These are phyloP conservation scores for Rhabdomys dilectus DNA, from an alignment of 2,113 vertebrate genomes.

Conservation along the genomic window DNA sequence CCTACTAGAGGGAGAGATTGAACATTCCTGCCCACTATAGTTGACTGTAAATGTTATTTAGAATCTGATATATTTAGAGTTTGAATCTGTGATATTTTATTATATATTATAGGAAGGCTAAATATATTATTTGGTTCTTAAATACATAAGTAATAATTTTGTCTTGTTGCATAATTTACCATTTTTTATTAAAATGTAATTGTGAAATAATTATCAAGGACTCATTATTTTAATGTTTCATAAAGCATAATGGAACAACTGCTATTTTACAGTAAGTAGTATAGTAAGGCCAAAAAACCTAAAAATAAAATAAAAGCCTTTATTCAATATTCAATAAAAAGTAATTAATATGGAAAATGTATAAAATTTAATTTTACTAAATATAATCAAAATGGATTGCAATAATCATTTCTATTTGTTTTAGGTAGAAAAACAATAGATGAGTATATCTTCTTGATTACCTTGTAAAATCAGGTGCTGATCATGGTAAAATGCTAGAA, in stretches of 20 bases:
- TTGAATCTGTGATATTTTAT: neutral
- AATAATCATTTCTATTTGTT: neutral
- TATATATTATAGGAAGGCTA: neutral
- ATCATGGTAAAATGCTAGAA: neutral
- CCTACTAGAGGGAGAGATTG: neutral
- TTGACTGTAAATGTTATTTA: neutral
- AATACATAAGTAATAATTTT: neutral
- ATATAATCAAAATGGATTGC: neutral
- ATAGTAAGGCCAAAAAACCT: neutral
- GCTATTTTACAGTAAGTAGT: neutral
- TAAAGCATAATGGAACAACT: neutral
- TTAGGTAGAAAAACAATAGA: neutral
- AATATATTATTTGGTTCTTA: neutral
- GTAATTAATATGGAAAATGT: slow-evolving; percentile 8
- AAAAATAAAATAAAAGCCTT: neutral
- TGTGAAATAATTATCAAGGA: neutral
- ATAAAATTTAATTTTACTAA: neutral
- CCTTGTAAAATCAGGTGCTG: neutral
- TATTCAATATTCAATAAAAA: neutral
- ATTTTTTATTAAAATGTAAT: neutral
- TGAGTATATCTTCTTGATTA: neutral
- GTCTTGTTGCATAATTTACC: neutral
- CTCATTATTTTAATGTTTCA: neutral
- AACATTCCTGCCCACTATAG: neutral
- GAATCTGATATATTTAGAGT: neutral